These are phyloP conservation scores for Musca vetustissima DNA, from an alignment of 1,140 invertebrate species.

Conservation along the genomic window DNA sequence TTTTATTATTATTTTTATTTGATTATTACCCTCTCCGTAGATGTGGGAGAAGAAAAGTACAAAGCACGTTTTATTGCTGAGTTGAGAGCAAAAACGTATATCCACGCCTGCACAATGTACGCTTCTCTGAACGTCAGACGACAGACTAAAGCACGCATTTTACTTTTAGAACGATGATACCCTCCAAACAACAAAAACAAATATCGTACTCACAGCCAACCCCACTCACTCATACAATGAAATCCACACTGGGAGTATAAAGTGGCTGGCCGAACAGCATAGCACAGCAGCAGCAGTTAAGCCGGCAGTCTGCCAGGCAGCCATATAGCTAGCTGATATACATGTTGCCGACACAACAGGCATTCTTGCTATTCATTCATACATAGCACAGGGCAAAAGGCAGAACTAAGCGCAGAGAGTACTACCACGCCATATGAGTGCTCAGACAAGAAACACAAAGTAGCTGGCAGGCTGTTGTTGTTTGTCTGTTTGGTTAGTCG, in stretches of 20 bases:
- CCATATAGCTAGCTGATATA: not conserved
- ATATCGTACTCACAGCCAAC: not conserved
- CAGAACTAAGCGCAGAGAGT: no score
- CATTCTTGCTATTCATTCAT: not conserved
- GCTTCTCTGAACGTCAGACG: slow-evolving; percentile 46
- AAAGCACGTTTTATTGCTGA: slow-evolving; percentile 38
- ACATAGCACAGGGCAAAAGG: not conserved
- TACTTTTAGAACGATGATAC: slow-evolving; percentile 36
- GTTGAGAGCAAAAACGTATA: slow-evolving; percentile 12
- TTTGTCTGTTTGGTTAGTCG: no score
- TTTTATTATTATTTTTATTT: no score
- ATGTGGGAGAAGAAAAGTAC: no score
- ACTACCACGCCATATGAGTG: no score
- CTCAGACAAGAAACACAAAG: no score
- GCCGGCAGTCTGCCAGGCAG: slow-evolving; percentile 11
- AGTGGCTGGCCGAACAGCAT: no score
- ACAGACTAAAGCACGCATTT: slow-evolving; percentile 47
- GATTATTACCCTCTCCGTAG: no score
- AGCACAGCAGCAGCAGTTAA: slow-evolving; percentile 14
- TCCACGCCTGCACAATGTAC: slow-evolving; percentile 21
- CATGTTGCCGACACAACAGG: not conserved
- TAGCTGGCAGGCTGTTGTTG: no score
- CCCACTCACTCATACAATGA: not conserved
- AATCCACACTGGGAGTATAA: not conserved
- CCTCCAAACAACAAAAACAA: slow-evolving; percentile 29